These are phyloP conservation scores for Geopemphigus sp. DNA, from an alignment of 1,140 invertebrate genomes.

Conservation along the genomic window DNA sequence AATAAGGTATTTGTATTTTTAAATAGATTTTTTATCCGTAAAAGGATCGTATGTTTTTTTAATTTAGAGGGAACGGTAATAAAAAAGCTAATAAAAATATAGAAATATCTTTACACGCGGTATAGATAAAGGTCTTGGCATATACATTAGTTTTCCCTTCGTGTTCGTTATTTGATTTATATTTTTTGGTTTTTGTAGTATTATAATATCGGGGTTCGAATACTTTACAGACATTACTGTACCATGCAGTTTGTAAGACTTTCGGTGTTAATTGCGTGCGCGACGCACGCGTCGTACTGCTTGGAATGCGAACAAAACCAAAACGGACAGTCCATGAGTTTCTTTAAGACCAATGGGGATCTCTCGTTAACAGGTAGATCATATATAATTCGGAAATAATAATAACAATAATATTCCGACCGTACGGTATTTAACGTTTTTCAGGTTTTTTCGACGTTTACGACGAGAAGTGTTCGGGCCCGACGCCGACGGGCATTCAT, in stretches of 20 bases:
- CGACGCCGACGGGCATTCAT: conserved; percentile 56
- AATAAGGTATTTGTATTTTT: too few relatives aligned
- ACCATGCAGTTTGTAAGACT: not conserved
- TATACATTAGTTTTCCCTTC: too few relatives aligned
- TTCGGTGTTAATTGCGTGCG: not conserved
- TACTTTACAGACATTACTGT: not conserved
- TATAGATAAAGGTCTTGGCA: too few relatives aligned
- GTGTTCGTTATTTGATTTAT: too few relatives aligned
- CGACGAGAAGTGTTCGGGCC: conserved; percentile 57
- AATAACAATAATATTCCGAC: not conserved
- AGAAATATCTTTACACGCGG: too few relatives aligned
- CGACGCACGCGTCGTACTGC: not conserved
- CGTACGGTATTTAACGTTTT: not conserved
- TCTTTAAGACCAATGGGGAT: conserved; percentile 15
- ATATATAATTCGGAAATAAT: too few relatives aligned
- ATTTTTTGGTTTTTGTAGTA: too few relatives aligned
- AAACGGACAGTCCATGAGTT: conserved; percentile 28
- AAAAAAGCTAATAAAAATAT: too few relatives aligned
- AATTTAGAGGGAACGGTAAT: too few relatives aligned
- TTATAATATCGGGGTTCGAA: too few relatives aligned
- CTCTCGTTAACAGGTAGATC: conserved; percentile 19
- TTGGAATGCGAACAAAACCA: conserved; percentile 26
- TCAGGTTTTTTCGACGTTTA: conserved; percentile 57
- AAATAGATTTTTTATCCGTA: too few relatives aligned
- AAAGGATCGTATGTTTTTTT: too few relatives aligned